Evolutionary conservation across 1,140 invertebrate species (phyloP).

Genomic region (Drosophila carrolli): DNA sequence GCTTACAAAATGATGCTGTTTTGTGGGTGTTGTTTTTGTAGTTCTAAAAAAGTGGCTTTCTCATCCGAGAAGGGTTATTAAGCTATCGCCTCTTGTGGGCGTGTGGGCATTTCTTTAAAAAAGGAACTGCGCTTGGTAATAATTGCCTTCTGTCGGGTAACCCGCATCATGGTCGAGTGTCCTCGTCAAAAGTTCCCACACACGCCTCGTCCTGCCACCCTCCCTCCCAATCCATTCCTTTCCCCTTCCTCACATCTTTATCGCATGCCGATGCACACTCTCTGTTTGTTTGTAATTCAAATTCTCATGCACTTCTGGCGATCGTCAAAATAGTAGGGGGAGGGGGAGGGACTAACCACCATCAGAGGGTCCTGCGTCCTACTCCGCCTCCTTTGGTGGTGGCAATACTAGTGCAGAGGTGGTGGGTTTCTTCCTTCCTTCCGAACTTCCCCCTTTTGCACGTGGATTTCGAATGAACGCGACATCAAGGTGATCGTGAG

Average conservation of each 20-base stretch:
- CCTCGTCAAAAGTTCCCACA: slow-evolving; percentile 73
- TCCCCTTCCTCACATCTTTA: slow-evolving; percentile 7
- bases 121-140: slow-evolving; percentile 51
- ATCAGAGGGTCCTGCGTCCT: slow-evolving; percentile 53
- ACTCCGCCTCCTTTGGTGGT: slow-evolving; percentile 66
- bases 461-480: slow-evolving; percentile 74
- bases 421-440: slow-evolving; percentile 69
- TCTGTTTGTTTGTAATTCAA: slow-evolving; percentile 76
- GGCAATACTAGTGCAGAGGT: slow-evolving; percentile 24
- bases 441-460: slow-evolving; percentile 80
- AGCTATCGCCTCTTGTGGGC: slow-evolving; percentile 30
- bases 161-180: slow-evolving; percentile 77
- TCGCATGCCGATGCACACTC: slow-evolving; percentile 63
- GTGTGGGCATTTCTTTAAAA: slow-evolving; percentile 56
- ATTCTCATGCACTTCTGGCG: slow-evolving; percentile 72
- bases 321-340: slow-evolving; percentile 27
- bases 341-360: slow-evolving; percentile 46
- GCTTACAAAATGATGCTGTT: slow-evolving; percentile 19
- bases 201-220: slow-evolving; percentile 49
- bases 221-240: slow-evolving; percentile 11
- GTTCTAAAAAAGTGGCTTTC: slow-evolving; percentile 1
- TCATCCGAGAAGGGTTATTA: slow-evolving; percentile 1
- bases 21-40: slow-evolving; percentile 28
- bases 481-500: slow-evolving; percentile 81
- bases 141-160: slow-evolving; percentile 48